Conservation (phyloP, 2,113 vertebrate genomes). For the Myotis lucifugus region DNA sequence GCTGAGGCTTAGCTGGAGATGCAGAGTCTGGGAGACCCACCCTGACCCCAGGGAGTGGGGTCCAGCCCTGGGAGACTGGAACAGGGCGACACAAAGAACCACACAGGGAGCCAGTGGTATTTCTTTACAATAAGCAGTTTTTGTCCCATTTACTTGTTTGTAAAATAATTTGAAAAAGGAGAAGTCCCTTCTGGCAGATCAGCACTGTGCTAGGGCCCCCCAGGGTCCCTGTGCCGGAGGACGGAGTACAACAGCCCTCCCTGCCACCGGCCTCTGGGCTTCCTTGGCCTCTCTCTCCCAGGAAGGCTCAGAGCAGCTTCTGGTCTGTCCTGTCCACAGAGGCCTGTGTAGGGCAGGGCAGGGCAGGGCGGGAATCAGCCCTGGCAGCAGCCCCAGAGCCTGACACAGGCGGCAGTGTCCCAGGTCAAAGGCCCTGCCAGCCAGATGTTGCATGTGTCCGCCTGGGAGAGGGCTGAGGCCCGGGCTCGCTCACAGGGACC, state of each 20-base stretch:
- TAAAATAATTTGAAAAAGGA: not conserved
- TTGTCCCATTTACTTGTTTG: not conserved
- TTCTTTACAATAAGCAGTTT: not conserved
- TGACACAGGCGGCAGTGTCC: not conserved
- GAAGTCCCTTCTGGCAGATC: not conserved
- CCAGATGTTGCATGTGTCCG: rapidly evolving
- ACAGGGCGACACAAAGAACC: not conserved
- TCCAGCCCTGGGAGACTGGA: not conserved
- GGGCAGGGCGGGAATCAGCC: not conserved
- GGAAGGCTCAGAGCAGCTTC: not conserved
- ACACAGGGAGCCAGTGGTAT: rapidly evolving
- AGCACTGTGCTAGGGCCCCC: not conserved
- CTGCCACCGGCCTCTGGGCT: too few species aligned
- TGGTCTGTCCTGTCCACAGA: not conserved
- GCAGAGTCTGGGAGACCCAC: not conserved
- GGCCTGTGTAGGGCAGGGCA: not conserved
- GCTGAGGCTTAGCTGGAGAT: not conserved
- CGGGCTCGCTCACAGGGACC: rapidly evolving
- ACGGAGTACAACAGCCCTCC: not conserved
- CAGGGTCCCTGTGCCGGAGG: rapidly evolving
- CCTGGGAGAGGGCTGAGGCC: not conserved
- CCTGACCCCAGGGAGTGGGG: not conserved
- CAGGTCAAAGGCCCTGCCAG: not conserved
- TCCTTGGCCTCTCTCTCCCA: not conserved
- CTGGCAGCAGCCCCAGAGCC: not conserved